phyloP scores from a whole-genome alignment of 2,888 invertebrate genomes.

The Machimus rusticus region DNA sequence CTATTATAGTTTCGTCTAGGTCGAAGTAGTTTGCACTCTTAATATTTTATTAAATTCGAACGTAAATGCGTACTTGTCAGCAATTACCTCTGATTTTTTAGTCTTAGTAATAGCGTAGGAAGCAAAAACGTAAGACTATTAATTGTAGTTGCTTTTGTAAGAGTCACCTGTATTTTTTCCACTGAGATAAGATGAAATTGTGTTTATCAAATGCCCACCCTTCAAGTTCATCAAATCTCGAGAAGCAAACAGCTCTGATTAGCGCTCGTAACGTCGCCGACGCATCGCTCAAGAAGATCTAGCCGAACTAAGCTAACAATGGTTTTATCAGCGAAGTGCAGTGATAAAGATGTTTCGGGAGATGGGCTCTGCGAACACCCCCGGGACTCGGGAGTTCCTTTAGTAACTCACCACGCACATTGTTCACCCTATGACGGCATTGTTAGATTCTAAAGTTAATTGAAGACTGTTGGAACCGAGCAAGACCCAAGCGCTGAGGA shows the following conservation, averaged over 20 bases:
- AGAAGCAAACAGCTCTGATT: background rate
- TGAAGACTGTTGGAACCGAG: background rate
- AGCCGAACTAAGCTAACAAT: conserved; percentile 1
- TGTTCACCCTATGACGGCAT: conserved; percentile 12
- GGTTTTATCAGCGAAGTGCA: background rate
- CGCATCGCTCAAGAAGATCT: background rate
- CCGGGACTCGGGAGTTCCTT: background rate
- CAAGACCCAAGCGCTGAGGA: conserved; percentile 26
- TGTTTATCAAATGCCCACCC: background rate
- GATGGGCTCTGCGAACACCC: background rate
- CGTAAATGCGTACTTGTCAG: no score
- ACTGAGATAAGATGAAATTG: background rate
- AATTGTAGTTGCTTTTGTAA: background rate
- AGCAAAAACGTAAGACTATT: background rate
- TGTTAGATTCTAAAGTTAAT: conserved; percentile 1
- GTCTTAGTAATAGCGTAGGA: background rate
- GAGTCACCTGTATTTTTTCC: background rate
- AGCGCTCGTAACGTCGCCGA: background rate
- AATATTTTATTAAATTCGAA: no score
- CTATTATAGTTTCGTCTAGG: no score
- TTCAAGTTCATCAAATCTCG: background rate
- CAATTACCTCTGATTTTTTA: no score
- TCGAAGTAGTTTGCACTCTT: no score
- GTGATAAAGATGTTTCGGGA: background rate
- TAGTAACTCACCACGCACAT: background rate